Evolutionary conservation across 2,797 vertebrate genomes (phyloP), one percentile per base, ranked within the genome.

Genomic region (Clarias laeviceps): DNA sequence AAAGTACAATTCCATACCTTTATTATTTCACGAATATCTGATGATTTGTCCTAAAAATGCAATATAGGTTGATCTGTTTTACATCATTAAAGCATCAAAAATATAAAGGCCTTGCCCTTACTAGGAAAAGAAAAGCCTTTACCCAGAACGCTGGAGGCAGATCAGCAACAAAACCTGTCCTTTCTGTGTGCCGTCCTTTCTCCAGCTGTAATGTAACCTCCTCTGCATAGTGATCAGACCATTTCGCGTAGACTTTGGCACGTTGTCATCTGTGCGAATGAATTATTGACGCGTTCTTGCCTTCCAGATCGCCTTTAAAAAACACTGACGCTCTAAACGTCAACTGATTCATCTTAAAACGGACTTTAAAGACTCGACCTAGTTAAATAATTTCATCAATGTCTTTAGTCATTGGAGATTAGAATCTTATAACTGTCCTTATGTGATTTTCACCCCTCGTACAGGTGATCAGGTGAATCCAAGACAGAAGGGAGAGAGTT

Each of bases 221-320:
- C 72, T 61, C 54, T 64, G 80, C 73, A 78, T 66, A 82, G 61
- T 9, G 80, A 82, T 78, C 72, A 54, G 62, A 34, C 50, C 74
- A 54, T 70, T 70, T 62, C 65, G 59, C 62, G 69, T 83, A 66
- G 69, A 72, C 69, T 87, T 90, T 90, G 78, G 84, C 87, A 88
- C 37, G 85, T 83, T 78, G 54, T 89, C 73, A 82, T 87, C 68
- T 88, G 59, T 12, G n/a, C 69, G 17, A 24, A 87, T 88, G 69
- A 91, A 90, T 87, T 88, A 89, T 91, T 89, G 90, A 91, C 85
- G 56, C 83, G 84, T 84, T 89, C 88, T 84, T 76, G 37, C 90
- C 87, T 93, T 91, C 87, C 83, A 88, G 86, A 90, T 81, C 87
- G 84, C 88, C 91, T 92, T 91, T 70, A 87, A 80, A 87, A 50